Conservation (phyloP, 2,113 vertebrate species). For the Syrmaticus mikado region DNA sequence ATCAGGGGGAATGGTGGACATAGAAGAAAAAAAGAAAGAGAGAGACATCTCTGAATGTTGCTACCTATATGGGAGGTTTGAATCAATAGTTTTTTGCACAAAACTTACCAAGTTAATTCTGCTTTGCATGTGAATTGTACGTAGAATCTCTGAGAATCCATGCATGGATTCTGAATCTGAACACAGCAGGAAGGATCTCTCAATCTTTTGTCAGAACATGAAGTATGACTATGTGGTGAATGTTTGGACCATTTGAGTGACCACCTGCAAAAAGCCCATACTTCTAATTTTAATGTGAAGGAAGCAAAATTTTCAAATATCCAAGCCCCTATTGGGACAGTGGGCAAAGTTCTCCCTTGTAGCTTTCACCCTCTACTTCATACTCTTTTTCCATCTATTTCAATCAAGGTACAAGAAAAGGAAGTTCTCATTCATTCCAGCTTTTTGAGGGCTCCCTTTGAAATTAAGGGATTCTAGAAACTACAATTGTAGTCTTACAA, state of each 20-base stretch:
- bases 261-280: neutral
- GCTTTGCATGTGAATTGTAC: neutral
- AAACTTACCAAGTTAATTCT: neutral
- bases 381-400: neutral
- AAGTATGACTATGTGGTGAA: neutral
- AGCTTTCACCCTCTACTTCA: neutral
- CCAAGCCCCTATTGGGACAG: neutral
- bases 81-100: neutral
- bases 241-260: neutral
- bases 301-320: neutral
- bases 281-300: neutral
- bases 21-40: neutral
- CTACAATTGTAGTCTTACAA: neutral
- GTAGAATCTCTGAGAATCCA: neutral
- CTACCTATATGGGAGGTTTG: neutral
- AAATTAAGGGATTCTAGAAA: neutral
- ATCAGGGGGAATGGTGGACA: neutral
- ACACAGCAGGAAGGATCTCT: neutral
- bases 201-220: neutral
- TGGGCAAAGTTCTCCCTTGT: neutral
- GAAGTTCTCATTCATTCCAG: neutral
- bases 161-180: neutral
- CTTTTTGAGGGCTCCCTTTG: neutral
- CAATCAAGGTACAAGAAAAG: neutral
- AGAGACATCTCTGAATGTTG: neutral